Conservation (phyloP, 2,797 vertebrate genomes). For the Glossophaga mutica region DNA sequence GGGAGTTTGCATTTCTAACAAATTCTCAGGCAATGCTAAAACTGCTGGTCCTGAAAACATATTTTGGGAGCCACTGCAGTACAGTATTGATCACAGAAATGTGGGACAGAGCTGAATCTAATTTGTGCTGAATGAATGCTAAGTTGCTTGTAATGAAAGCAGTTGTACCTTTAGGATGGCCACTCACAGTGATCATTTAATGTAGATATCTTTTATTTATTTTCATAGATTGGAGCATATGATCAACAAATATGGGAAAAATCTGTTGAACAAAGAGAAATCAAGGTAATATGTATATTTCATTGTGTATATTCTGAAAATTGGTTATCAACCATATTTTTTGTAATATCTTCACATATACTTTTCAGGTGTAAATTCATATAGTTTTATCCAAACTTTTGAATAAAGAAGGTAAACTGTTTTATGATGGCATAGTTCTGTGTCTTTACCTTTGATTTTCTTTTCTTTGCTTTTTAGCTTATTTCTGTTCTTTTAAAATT, state of each 20-base stretch:
- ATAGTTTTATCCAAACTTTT: not conserved
- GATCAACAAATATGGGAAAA: constrained; percentile 99
- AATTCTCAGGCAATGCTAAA: not conserved
- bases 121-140: not conserved
- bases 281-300: constrained; percentile 89
- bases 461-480: constrained; percentile 55
- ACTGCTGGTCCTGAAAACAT: not conserved
- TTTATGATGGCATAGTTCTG: not conserved
- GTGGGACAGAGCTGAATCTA: not conserved
- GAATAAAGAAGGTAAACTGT: constrained; percentile 14
- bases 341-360: constrained; percentile 24
- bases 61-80: not conserved
- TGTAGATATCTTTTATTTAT: constrained; percentile 43
- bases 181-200: not conserved
- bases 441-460: constrained; percentile 46
- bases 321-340: constrained; percentile 27
- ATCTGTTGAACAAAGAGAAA: constrained; percentile 99
- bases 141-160: not conserved
- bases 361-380: constrained; percentile 30
- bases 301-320: constrained; percentile 25
- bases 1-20: not conserved
- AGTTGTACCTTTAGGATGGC: not conserved
- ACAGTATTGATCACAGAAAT: not conserved
- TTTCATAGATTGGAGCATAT: constrained; percentile 94
- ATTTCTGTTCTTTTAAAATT: constrained; percentile 8